Evolutionary conservation across 2,113 vertebrate genomes (phyloP), one percentile per base, ranked within the genome.

Genomic region (Rhinogobius similis): DNA sequence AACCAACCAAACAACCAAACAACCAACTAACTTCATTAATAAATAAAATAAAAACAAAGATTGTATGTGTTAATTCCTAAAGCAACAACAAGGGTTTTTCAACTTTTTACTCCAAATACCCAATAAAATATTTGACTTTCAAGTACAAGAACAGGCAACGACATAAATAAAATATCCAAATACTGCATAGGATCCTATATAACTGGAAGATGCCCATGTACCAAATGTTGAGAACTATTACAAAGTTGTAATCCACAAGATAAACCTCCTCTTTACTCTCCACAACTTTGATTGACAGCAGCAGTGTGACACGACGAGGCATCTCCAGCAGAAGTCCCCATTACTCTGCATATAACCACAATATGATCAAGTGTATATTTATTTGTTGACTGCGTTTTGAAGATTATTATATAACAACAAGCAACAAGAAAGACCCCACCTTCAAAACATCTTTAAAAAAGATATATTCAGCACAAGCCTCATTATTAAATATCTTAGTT

Each of bases 321-420:
- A 14, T 43, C 13, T 10, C 41, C 12, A 43, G 3, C 41, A 48
- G 5, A 48, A 48, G 46, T n/a, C 46, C 46, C 14, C 20, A 48
- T 48, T 48, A n/a, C 20, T 48, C 18, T n/a, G 46, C 20, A 20
- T n/a, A 48, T 48, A 48, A 48, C 2, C 18, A 48, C 46, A 4
- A n/a, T n/a, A 13, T n/a, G 46, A 48, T 48, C 46, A 48, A 48
- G 46, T 48, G 46, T 48, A 48, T 48, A 48, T 48, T 48, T 48
- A 36, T 61, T 10, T 26, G 26, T 27, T 58, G 24, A 2, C 23
- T 27, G 26, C 8, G 20, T 18, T 50, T 50, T 50, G 46, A 50
- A 50, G 46, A 50, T 50, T 10, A 50, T 50, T 9, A 50, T 50
- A n/a, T 0, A n/a, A 58, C 13, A 16, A 58, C 55, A 29, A 58